These are phyloP conservation scores for Eurystomus glaucurus DNA, from an alignment of 2,797 vertebrate genomes.

Conservation along the genomic window DNA sequence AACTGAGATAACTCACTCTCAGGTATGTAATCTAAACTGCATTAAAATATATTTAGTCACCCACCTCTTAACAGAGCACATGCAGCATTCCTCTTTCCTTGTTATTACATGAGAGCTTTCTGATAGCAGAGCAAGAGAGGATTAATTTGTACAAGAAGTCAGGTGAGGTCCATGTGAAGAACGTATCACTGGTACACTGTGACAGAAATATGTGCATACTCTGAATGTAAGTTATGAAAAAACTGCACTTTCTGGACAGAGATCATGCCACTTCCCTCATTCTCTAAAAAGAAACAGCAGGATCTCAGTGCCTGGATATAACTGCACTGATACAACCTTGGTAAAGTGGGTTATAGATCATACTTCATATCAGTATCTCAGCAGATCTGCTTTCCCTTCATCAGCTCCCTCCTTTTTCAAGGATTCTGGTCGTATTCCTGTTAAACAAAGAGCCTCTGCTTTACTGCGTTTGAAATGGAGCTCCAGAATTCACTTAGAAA, in stretches of 20 bases:
- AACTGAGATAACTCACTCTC: neutral
- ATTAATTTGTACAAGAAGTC: neutral
- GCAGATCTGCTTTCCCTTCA: neutral
- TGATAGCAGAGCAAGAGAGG: neutral
- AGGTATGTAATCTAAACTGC: neutral
- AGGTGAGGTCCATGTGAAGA: neutral
- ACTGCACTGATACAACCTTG: neutral
- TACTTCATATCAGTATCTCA: neutral
- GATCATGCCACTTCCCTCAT: neutral
- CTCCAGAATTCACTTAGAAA: neutral
- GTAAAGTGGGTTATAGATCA: neutral
- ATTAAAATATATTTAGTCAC: neutral
- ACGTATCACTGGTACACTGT: neutral
- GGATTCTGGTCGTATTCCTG: neutral
- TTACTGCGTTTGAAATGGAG: neutral
- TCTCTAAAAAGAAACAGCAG: neutral
- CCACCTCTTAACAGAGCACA: neutral
- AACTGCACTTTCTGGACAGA: neutral
- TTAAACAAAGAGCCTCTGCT: neutral
- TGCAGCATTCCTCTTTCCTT: neutral
- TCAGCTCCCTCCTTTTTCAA: neutral
- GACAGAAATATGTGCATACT: neutral
- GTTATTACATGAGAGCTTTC: neutral
- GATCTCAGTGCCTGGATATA: neutral
- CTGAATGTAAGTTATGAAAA: neutral